Conservation (phyloP, 1,140 invertebrate species). For the Lucilia sericata region DNA sequence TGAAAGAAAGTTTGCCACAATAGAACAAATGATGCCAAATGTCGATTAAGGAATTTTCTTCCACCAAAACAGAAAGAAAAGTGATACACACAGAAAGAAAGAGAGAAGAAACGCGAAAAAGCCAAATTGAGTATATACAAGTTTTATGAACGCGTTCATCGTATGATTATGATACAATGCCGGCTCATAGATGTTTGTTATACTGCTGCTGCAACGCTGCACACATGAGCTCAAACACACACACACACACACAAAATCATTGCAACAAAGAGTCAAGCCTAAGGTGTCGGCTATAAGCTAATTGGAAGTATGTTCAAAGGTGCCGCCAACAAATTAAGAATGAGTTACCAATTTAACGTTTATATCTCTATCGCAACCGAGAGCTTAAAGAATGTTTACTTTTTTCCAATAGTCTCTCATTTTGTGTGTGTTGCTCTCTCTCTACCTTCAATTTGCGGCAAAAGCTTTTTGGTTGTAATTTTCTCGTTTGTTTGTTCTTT, state of each 20-base stretch:
- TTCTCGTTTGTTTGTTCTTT: not conserved
- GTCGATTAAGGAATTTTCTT: slow-evolving; percentile 23
- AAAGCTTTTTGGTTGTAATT: not conserved
- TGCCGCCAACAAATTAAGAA: slow-evolving; percentile 68
- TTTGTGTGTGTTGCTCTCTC: not conserved
- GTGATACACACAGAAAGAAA: not conserved
- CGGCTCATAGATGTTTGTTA: not conserved
- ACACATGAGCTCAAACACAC: not conserved
- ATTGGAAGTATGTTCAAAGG: slow-evolving; percentile 68
- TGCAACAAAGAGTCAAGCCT: slow-evolving; percentile 39
- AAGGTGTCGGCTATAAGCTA: slow-evolving; percentile 68
- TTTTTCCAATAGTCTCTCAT: not conserved
- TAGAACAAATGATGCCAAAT: slow-evolving; percentile 15
- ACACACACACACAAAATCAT: not conserved
- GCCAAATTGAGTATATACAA: not conserved
- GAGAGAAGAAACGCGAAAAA: not conserved
- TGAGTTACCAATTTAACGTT: slow-evolving; percentile 68
- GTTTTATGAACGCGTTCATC: not conserved
- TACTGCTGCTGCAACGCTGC: not conserved
- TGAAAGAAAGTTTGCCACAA: not conserved
- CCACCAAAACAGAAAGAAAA: not conserved
- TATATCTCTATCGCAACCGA: slow-evolving; percentile 66
- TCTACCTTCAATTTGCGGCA: not conserved
- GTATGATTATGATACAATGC: not conserved
- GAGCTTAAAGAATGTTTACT: slow-evolving; percentile 41